phyloP scores from a whole-genome alignment of 2,888 invertebrate genomes.

The Volucella inflata region DNA sequence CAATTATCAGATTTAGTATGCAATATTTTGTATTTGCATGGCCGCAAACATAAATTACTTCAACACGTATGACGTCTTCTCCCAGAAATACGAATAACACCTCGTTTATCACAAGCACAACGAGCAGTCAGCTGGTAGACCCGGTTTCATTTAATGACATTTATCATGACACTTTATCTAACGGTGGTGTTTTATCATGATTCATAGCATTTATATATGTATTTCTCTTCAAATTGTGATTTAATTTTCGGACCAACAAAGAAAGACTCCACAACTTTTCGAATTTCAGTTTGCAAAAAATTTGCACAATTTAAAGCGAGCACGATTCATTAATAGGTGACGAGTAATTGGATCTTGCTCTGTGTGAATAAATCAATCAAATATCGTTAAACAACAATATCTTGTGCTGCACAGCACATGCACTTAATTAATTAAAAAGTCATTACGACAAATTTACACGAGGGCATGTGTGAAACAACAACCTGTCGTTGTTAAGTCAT shows the following conservation, averaged over 20 bases:
- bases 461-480: conserved; percentile 20
- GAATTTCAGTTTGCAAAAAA: neutral
- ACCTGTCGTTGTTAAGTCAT: conserved; percentile 42
- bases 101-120: conserved; percentile 18
- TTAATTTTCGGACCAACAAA: conserved; percentile 45
- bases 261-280: neutral
- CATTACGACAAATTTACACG: conserved; percentile 53
- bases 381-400: conserved; percentile 42
- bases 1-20: no score
- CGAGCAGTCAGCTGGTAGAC: neutral
- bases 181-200: conserved; percentile 10
- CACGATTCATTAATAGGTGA: conserved; percentile 40
- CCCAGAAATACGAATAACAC: conserved; percentile 5
- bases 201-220: neutral
- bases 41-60: conserved; percentile 16
- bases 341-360: neutral
- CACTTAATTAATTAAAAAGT: conserved; percentile 51
- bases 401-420: conserved; percentile 32
- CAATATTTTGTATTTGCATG: neutral
- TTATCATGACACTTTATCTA: conserved; percentile 15
- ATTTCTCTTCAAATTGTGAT: conserved; percentile 9
- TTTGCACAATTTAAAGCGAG: conserved; percentile 23
- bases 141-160: conserved; percentile 2
- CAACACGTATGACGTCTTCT: neutral
- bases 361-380: conserved; percentile 55